Evolutionary conservation across 2,113 vertebrate genomes (phyloP).

Genomic region (Strix aluco): DNA sequence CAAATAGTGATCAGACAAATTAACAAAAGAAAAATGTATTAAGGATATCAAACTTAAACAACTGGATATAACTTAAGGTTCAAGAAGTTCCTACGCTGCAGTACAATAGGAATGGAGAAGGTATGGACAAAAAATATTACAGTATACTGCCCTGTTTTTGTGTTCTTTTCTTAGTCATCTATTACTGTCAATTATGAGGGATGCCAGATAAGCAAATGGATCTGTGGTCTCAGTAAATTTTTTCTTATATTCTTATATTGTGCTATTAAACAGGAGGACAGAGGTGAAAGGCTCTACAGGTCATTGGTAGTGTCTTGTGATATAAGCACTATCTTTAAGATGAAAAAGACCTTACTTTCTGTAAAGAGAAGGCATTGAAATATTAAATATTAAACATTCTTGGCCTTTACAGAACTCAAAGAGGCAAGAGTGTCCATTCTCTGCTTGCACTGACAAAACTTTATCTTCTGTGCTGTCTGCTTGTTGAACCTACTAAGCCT

Average conservation of each 20-base stretch:
- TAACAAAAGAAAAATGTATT: background rate
- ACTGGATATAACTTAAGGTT: background rate
- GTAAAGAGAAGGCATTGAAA: background rate
- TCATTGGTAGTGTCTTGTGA: background rate
- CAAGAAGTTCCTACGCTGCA: background rate
- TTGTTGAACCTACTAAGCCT: background rate
- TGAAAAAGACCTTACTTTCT: background rate
- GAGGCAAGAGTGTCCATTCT: background rate
- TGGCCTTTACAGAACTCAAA: background rate
- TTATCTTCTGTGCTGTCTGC: background rate
- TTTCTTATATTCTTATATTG: background rate
- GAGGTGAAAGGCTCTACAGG: background rate
- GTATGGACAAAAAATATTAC: background rate
- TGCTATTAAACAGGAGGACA: background rate
- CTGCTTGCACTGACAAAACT: background rate
- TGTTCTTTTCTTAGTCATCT: background rate
- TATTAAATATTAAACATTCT: background rate
- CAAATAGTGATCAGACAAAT: background rate
- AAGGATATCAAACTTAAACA: background rate
- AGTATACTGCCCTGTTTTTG: background rate
- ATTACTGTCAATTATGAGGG: background rate
- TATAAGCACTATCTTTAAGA: background rate
- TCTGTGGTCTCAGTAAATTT: background rate
- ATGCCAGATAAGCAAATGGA: background rate
- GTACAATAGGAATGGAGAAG: background rate